These are phyloP conservation scores for Spea hammondii DNA, from an alignment of 2,797 vertebrate genomes.

Conservation along the genomic window DNA sequence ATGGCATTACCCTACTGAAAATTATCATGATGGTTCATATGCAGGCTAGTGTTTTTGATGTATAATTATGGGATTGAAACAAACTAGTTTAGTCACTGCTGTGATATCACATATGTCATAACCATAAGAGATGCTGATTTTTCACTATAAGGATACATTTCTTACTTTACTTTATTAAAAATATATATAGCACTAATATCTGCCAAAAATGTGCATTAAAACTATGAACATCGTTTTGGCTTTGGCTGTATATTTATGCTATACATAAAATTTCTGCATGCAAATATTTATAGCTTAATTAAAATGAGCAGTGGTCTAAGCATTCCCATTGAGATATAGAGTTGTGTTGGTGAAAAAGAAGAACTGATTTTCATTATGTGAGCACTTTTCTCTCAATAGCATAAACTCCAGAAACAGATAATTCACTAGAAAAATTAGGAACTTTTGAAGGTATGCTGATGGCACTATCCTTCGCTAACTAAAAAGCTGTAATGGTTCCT, in stretches of 20 bases:
- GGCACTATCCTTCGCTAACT: slow-evolving; percentile 41
- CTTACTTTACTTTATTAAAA: slow-evolving; percentile 30
- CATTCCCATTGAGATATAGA: slow-evolving; percentile 24
- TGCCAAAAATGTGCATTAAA: slow-evolving; percentile 26
- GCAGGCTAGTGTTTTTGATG: no score
- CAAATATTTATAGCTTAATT: slow-evolving; percentile 51
- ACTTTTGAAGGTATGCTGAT: slow-evolving; percentile 43
- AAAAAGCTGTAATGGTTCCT: slow-evolving; percentile 44
- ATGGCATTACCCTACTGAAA: no score
- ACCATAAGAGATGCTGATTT: slow-evolving; percentile 10
- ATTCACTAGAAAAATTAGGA: slow-evolving; percentile 32
- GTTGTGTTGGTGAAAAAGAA: slow-evolving; percentile 37
- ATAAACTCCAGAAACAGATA: slow-evolving; percentile 24
- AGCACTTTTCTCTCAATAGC: slow-evolving; percentile 25
- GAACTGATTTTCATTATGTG: slow-evolving; percentile 42
- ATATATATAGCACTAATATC: slow-evolving; percentile 40
- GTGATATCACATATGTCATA: no score
- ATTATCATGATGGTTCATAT: no score
- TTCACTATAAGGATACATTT: slow-evolving; percentile 19
- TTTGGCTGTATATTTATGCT: slow-evolving; percentile 39
- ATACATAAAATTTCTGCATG: slow-evolving; percentile 27
- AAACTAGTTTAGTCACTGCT: no score
- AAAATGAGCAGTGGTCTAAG: slow-evolving; percentile 46
- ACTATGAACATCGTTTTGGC: slow-evolving; percentile 22
- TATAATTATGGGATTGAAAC: no score